Percentiles rank a stretch among this genome's conserved stretches.
Evolutionary conservation across 2,888 invertebrate species (phyloP).

Genomic region (Odontothrips loti): DNA sequence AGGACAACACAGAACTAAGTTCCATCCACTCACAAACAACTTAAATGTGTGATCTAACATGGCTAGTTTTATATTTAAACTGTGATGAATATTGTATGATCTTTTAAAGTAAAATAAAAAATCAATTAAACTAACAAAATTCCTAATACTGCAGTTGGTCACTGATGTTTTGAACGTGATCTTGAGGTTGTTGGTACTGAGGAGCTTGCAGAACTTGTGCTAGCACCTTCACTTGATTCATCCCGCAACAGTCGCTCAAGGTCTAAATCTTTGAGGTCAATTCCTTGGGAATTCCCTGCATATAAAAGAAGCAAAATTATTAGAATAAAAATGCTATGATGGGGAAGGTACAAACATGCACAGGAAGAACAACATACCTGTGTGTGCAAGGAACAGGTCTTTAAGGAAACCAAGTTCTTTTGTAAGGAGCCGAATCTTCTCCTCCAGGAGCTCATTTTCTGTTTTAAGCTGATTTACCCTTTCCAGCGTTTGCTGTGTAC

Average conservation of each 20-base stretch:
- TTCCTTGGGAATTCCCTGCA: slow-evolving; percentile 43
- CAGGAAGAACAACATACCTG: slow-evolving; percentile 50
- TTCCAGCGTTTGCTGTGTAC: slow-evolving; percentile 71
- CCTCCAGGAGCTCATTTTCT: slow-evolving; percentile 74
- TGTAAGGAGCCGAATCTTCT: slow-evolving; percentile 74
- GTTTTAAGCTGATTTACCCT: slow-evolving; percentile 69
- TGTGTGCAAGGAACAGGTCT: slow-evolving; percentile 75
- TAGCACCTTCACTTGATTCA: slow-evolving; percentile 30
- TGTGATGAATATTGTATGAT: background rate
- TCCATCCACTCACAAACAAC: background rate
- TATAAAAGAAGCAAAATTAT: background rate
- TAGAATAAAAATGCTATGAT: background rate
- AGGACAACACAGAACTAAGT: background rate
- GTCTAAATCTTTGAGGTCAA: slow-evolving; percentile 43
- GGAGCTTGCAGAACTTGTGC: background rate
- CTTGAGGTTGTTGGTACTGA: background rate
- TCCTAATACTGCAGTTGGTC: background rate
- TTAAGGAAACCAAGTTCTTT: slow-evolving; percentile 76
- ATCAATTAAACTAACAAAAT: background rate
- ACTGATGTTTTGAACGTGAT: slow-evolving; percentile 1
- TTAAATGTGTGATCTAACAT: background rate
- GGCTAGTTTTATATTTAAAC: background rate
- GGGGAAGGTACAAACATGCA: background rate
- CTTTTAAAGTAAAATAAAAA: background rate
- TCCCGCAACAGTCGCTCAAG: slow-evolving; percentile 42